Evolutionary conservation across 2,888 invertebrate genomes (phyloP), one percentile per base, ranked within the genome.

Genomic region (Reticulitermes lucifugus): DNA sequence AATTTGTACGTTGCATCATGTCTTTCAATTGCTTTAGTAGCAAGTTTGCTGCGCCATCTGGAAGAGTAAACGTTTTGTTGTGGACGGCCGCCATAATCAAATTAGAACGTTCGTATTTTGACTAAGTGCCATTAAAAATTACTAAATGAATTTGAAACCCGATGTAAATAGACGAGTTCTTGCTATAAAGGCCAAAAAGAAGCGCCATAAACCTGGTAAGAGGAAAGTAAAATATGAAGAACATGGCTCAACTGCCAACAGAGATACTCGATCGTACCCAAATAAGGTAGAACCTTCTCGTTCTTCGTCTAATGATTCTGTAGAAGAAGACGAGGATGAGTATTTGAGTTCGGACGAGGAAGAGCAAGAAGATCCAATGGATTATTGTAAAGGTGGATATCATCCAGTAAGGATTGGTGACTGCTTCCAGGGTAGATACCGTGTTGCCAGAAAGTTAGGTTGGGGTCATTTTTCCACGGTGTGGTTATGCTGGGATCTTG

Each of bases 391-490:
- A 94, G 98, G 98, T 91, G 99, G 99, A 89, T 99, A 99, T 93
- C 99, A 99, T 93, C 99, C 99, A 88, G 98, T 99, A 89, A 98
- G 97, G 93, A 98, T 99, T 91, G 99, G 99, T 89, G 99, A 99
- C 93, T 94, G 99, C 88, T 99, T 98, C 93, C 93, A 95, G 90
- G 89, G 92, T 90, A 95, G 98, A 90, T 99, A 99, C 94, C 98
- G 98, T 93, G 98, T 99, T 90, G 97, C 99, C 88, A 94, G 99
- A 89, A 96, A 99, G 94, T 94, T 98, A 90, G 97, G 99, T 88
- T 98, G 98, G 98, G 99, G 99, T 87, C 99, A 99, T 92, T 99
- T 99, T 92, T 99, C 99, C 82, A 99, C 99, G 14, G 99, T 99
- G 75, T 99, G 99, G 99, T 94, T 99, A 88, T 98, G 98, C 92